Base-by-base conservation (phyloP, 1,140 invertebrate genomes). In the Drosophila mayri region DNA sequence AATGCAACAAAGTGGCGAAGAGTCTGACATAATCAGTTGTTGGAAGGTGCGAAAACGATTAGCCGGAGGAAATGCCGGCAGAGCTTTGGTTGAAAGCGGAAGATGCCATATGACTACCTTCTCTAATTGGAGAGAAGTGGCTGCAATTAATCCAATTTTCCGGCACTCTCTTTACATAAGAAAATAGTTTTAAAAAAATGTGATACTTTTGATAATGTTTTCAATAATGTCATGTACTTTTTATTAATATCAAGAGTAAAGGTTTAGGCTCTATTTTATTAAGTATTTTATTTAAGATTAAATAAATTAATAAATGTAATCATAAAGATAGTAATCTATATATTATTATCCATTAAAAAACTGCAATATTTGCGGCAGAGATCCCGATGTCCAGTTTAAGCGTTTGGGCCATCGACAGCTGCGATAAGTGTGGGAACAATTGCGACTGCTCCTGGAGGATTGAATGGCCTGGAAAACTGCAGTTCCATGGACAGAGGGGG, bases 381-480 rank as follows among this genome's bases (percentile, higher is more conserved):
- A 41, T 7, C 61, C 49, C 3, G 62, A 52, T 1, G 67, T 60
- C 65, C 52, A 65, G 10, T 37, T 20, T 0, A 38, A 25, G 16
- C 14, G 8, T 18, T 38, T 59, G 1, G 61, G 32, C 77, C 76
- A 88, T 11, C 62, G 62, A 49, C 84, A 88, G 32, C 58, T 78
- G 12, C 47, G 77, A 50, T 79, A 88, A 9, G 55, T 57, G 11
- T 70, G 55, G 0, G 2, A 30, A 12, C 84, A 90, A 38, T 37
- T 84, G 22, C 50, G 35, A 18, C 40, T 76, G 46, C 43, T 63
- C 11, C 57, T 75, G 1, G 85, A 73, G 14, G 54, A 43, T 55
- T 84, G 59, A n/a, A 88, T 73, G 59, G 84, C 84, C 14, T 65
- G 62, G 28, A 63, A 77, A 3, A 90, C 77, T 5, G 84, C 84